phyloP scores from a whole-genome alignment of 1,140 invertebrate species.

The Heliconius hewitsoni region DNA sequence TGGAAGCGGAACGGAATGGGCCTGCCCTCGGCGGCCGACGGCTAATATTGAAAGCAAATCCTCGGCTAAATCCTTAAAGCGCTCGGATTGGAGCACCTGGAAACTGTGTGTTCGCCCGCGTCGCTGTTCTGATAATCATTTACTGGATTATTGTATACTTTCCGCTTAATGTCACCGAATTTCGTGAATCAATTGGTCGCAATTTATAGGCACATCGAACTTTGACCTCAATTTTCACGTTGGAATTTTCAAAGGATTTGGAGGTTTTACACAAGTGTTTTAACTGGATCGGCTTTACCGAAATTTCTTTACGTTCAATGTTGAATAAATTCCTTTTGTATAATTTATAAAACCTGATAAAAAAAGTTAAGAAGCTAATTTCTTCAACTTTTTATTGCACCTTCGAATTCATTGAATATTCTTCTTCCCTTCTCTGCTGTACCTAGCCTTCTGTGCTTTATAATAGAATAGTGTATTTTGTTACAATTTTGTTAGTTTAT shows the following conservation, averaged over 20 bases:
- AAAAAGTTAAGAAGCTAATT: too few relatives aligned
- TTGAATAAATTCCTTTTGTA: slow-evolving; percentile 19
- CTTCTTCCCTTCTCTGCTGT: too few relatives aligned
- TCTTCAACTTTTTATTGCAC: too few relatives aligned
- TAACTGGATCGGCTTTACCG: slow-evolving; percentile 40
- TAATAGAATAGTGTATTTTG: too few relatives aligned
- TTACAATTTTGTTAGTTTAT: too few relatives aligned
- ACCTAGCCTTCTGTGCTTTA: too few relatives aligned
- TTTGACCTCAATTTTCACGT: slow-evolving; percentile 54
- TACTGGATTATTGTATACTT: slow-evolving; percentile 78
- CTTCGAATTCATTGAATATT: too few relatives aligned
- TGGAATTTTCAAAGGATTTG: slow-evolving; percentile 57
- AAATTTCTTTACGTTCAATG: slow-evolving; percentile 32
- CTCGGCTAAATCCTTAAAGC: slow-evolving; percentile 82
- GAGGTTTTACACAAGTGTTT: slow-evolving; percentile 44
- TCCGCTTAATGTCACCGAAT: slow-evolving; percentile 70
- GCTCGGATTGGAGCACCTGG: slow-evolving; percentile 79
- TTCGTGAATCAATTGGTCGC: slow-evolving; percentile 71
- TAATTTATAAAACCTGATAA: neutral
- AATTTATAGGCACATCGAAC: slow-evolving; percentile 64
- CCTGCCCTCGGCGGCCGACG: slow-evolving; percentile 70
- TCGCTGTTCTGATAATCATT: slow-evolving; percentile 71
- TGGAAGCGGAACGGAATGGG: slow-evolving; percentile 73
- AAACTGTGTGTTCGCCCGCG: slow-evolving; percentile 70
- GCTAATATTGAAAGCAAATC: slow-evolving; percentile 83